Evolutionary conservation across 2,113 vertebrate species (phyloP).

Genomic region (Hystrix brachyura): DNA sequence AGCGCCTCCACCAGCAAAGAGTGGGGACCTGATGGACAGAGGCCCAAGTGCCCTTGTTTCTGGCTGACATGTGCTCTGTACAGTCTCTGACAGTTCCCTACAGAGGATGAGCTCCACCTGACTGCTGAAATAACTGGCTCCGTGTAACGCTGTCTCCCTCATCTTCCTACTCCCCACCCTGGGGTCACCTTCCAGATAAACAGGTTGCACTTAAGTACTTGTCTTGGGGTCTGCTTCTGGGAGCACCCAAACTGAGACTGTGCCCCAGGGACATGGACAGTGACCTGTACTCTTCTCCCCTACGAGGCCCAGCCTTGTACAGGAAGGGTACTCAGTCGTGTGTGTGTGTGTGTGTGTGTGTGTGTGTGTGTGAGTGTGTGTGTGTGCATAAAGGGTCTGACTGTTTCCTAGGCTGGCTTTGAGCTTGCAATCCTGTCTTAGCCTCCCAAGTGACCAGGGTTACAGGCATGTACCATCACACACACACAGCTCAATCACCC

Average conservation of each 20-base stretch:
- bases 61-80: rapidly evolving
- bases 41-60: not conserved
- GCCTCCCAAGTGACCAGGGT: not conserved
- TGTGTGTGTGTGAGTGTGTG: not conserved
- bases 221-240: not conserved
- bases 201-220: not conserved
- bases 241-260: not conserved
- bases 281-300: not conserved
- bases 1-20: not conserved
- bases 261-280: not conserved
- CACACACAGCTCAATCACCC: not conserved
- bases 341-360: no score
- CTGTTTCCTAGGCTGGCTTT: not conserved
- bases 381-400: not conserved
- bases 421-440: not conserved
- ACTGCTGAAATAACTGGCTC: not conserved
- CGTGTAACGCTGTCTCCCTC: not conserved
- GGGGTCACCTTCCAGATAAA: not conserved
- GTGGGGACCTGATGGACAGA: not conserved
- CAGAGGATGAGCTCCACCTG: not conserved
- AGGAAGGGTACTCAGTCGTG: not conserved
- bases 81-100: not conserved
- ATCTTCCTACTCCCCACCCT: not conserved
- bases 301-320: not conserved
- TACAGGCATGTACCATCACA: not conserved